These are phyloP conservation scores for Macaca nemestrina DNA, from an alignment of 2,113 vertebrate species.

Conservation along the genomic window DNA sequence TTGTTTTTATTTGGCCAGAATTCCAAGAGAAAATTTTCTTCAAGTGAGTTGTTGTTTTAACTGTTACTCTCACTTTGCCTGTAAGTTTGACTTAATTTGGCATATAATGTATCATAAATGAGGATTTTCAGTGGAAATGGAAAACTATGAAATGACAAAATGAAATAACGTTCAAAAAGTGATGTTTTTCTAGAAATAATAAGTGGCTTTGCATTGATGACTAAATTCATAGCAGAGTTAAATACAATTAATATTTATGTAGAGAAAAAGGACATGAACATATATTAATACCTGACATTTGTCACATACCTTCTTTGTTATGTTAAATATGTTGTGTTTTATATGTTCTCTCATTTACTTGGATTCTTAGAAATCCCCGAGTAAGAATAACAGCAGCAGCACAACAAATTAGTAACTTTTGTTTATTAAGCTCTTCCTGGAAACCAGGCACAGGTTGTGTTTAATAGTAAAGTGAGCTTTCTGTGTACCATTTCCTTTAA, in stretches of 20 bases:
- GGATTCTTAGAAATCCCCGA: background rate
- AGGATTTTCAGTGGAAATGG: background rate
- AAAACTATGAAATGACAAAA: constrained; percentile 34
- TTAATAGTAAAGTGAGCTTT: constrained; percentile 2
- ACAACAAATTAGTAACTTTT: background rate
- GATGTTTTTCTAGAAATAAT: constrained; percentile 18
- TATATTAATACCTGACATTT: background rate
- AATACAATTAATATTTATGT: background rate
- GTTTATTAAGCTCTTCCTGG: background rate
- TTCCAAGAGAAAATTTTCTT: constrained; percentile 44
- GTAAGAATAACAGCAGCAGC: background rate
- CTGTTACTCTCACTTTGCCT: background rate
- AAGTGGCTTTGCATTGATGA: background rate
- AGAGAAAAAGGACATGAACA: background rate
- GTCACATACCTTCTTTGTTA: background rate
- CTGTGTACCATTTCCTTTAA: background rate
- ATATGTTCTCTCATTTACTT: background rate
- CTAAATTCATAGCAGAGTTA: constrained; percentile 1
- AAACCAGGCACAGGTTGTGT: background rate
- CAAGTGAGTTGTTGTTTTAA: background rate
- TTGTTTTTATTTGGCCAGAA: constrained; percentile 23
- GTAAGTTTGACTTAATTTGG: constrained; percentile 38
- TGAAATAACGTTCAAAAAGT: constrained; percentile 1
- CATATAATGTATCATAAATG: background rate
- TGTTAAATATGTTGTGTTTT: background rate